phyloP scores from a whole-genome alignment of 92 coral and sea anemone species.

The Palythoa caribaeorum region DNA sequence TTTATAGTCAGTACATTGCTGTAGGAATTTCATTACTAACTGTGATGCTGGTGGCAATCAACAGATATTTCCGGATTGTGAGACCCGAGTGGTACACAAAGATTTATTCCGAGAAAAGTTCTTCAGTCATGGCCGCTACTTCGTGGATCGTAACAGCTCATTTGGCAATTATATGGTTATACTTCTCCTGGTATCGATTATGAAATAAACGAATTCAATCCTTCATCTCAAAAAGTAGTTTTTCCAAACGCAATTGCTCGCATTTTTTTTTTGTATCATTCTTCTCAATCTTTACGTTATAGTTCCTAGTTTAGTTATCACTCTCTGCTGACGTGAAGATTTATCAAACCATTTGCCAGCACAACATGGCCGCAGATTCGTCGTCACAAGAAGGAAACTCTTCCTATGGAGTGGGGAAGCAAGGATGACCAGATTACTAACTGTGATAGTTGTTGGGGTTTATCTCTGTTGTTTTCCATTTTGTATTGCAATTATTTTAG shows the following conservation, averaged over 20 bases:
- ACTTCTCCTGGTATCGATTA: not conserved
- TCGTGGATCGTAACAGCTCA: not conserved
- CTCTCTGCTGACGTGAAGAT: not conserved
- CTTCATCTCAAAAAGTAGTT: not conserved
- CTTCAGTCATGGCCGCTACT: not conserved
- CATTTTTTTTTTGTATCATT: not conserved
- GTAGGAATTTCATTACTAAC: not conserved
- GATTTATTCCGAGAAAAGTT: not conserved
- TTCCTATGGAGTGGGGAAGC: constrained; percentile 1
- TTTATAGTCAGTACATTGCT: not conserved
- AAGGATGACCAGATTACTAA: constrained; percentile 3
- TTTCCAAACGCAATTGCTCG: not conserved
- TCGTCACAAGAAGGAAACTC: not conserved
- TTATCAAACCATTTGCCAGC: not conserved
- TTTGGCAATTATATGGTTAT: not conserved
- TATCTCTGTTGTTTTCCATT: not conserved
- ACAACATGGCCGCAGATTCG: constrained; percentile 1
- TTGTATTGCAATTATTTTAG: not conserved
- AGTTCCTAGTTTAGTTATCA: constrained; percentile 12
- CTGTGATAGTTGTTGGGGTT: not conserved
- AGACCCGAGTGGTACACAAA: not conserved
- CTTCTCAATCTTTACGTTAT: not conserved
- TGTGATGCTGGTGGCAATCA: not conserved
- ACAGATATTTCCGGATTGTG: not conserved
- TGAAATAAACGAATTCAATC: constrained; percentile 12